These are phyloP conservation scores for Coleophora deauratella DNA, from an alignment of 2,888 invertebrate genomes.

Conservation along the genomic window DNA sequence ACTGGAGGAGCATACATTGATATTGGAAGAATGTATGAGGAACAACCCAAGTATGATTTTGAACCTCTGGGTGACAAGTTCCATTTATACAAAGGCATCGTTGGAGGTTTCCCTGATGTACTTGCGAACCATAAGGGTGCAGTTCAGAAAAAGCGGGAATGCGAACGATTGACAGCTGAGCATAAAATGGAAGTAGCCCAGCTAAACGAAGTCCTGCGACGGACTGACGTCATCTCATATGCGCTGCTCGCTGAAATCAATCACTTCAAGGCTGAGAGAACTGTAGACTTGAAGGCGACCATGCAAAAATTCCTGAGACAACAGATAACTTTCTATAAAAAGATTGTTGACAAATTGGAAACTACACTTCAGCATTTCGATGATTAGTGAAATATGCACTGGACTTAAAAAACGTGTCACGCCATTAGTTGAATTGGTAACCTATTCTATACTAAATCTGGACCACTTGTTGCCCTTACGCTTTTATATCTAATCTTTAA, in stretches of 20 bases:
- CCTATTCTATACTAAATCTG: slow-evolving; percentile 2
- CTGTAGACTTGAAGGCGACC: slow-evolving; percentile 87
- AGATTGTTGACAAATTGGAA: slow-evolving; percentile 83
- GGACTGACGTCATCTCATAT: slow-evolving; percentile 94
- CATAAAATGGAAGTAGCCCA: slow-evolving; percentile 89
- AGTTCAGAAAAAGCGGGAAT: slow-evolving; percentile 91
- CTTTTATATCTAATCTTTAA: slow-evolving; percentile 10
- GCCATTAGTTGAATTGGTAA: too few relatives aligned
- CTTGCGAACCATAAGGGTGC: slow-evolving; percentile 92
- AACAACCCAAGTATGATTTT: slow-evolving; percentile 92
- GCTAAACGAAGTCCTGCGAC: slow-evolving; percentile 84
- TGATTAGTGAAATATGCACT: slow-evolving; percentile 34
- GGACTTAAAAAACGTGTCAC: slow-evolving; percentile 14
- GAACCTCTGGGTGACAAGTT: slow-evolving; percentile 92
- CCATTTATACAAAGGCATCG: slow-evolving; percentile 95
- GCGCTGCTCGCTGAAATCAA: slow-evolving; percentile 95
- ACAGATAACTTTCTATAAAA: slow-evolving; percentile 94
- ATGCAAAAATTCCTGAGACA: slow-evolving; percentile 90
- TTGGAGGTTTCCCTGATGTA: slow-evolving; percentile 92
- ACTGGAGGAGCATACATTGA: slow-evolving; percentile 93
- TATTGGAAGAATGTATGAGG: slow-evolving; percentile 91
- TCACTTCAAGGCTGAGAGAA: slow-evolving; percentile 92
- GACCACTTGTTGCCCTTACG: slow-evolving; percentile 9
- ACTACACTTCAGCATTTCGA: slow-evolving; percentile 65
- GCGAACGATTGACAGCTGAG: slow-evolving; percentile 85